These are phyloP conservation scores for Nerophis ophidion DNA, from an alignment of 2,113 vertebrate genomes.

Conservation along the genomic window DNA sequence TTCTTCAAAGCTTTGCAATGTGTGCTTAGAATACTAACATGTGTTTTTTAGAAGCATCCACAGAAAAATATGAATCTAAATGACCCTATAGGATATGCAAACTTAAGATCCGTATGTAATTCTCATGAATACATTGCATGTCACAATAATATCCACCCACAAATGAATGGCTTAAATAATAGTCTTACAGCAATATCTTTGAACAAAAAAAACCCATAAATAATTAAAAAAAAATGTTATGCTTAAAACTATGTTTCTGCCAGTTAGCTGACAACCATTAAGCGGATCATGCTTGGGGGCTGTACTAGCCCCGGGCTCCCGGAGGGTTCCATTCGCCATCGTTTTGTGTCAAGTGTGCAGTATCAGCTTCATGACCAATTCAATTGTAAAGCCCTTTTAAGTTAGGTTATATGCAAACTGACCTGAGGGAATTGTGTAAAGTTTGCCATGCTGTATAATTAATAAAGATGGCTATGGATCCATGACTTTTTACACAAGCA, in stretches of 20 bases:
- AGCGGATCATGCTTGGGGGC: slow-evolving; percentile 19
- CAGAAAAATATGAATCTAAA: not conserved
- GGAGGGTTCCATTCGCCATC: slow-evolving; percentile 12
- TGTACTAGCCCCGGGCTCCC: slow-evolving; percentile 20
- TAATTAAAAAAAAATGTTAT: too few relatives aligned
- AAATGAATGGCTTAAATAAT: not conserved
- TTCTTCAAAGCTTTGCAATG: slow-evolving; percentile 22
- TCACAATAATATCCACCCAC: not conserved
- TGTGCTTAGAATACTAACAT: slow-evolving; percentile 14
- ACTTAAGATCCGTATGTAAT: not conserved
- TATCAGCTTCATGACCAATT: slow-evolving; percentile 1
- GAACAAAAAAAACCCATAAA: not conserved
- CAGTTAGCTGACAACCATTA: slow-evolving; percentile 13
- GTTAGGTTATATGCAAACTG: not conserved
- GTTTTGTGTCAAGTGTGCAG: slow-evolving; percentile 20
- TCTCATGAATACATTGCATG: not conserved
- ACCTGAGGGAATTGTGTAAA: not conserved
- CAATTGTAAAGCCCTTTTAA: slow-evolving; percentile 4
- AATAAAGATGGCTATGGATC: too few relatives aligned
- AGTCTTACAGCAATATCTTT: not conserved
- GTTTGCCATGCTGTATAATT: too few relatives aligned
- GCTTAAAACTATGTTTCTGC: slow-evolving; percentile 9
- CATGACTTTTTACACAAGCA: too few relatives aligned
- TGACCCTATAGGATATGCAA: not conserved
- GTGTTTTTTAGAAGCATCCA: slow-evolving; percentile 1